A percentile compares a stretch with the other conserved stretches of the same genome.
phyloP scores from a whole-genome alignment of 2,888 invertebrate genomes.

The Pardosa pseudoannulata region DNA sequence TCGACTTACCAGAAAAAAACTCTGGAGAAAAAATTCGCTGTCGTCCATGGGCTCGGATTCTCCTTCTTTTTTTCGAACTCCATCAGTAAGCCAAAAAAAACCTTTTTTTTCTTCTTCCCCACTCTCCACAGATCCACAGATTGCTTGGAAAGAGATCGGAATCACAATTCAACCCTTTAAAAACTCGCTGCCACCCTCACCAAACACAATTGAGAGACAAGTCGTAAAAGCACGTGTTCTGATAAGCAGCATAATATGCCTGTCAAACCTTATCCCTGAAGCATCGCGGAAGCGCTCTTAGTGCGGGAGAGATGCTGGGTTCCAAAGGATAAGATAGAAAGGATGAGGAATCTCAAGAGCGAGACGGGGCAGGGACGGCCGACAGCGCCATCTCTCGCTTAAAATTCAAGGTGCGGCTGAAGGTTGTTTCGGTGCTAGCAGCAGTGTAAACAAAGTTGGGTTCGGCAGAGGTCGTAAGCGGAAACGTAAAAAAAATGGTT shows the following conservation, averaged over 20 bases:
- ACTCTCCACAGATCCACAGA: neutral
- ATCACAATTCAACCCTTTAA: slow-evolving; percentile 22
- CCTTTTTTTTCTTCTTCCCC: neutral
- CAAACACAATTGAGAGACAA: neutral
- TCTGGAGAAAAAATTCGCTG: slow-evolving; percentile 55
- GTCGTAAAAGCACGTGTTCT: slow-evolving; percentile 25
- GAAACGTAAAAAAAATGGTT: too few species aligned
- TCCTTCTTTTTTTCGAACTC: slow-evolving; percentile 51
- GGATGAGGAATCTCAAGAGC: neutral
- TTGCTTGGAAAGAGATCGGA: neutral
- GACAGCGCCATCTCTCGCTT: slow-evolving; percentile 39
- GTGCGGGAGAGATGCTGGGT: slow-evolving; percentile 18
- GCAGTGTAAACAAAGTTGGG: slow-evolving; percentile 18
- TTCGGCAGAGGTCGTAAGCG: neutral
- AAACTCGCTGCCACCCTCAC: neutral
- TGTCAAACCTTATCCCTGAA: neutral
- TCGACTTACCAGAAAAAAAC: slow-evolving; percentile 60
- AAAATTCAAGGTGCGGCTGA: slow-evolving; percentile 11
- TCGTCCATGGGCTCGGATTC: slow-evolving; percentile 60
- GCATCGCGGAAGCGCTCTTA: neutral
- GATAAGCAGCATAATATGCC: slow-evolving; percentile 37
- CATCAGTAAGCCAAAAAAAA: too few species aligned
- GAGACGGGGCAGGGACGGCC: too few species aligned
- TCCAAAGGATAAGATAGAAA: slow-evolving; percentile 12
- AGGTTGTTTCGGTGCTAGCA: slow-evolving; percentile 20